phyloP scores from a whole-genome alignment of 1,140 invertebrate genomes.

The Drosophila sproati region DNA sequence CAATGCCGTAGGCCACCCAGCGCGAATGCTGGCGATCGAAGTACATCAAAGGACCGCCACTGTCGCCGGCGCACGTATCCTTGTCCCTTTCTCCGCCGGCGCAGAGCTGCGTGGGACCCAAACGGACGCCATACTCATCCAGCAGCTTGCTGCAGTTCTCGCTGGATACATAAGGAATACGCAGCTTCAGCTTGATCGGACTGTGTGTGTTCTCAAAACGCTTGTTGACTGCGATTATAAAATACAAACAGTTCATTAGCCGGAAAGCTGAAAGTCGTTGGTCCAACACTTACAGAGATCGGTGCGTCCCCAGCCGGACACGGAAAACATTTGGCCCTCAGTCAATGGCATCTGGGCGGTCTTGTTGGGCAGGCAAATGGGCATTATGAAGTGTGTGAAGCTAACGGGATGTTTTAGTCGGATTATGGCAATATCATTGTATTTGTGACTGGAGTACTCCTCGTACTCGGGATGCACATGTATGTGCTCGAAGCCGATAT shows the following conservation, averaged over 20 bases:
- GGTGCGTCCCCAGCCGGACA: conserved; percentile 94
- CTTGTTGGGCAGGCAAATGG: conserved; percentile 90
- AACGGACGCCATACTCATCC: conserved; percentile 78
- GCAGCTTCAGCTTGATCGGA: conserved; percentile 81
- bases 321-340: conserved; percentile 86
- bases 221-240: conserved; percentile 67
- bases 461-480: conserved; percentile 84
- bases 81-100: conserved; percentile 88
- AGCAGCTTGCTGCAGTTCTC: conserved; percentile 76
- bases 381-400: conserved; percentile 90
- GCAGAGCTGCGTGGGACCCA: conserved; percentile 87
- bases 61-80: conserved; percentile 89
- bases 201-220: conserved; percentile 81
- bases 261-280: neutral
- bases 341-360: conserved; percentile 84
- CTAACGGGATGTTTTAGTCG: conserved; percentile 90
- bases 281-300: conserved; percentile 85
- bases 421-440: conserved; percentile 91
- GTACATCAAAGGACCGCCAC: conserved; percentile 86
- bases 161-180: conserved; percentile 71
- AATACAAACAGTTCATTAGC: neutral
- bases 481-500: conserved; percentile 81
- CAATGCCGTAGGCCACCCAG: conserved; percentile 86
- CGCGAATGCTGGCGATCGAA: conserved; percentile 72
- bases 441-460: conserved; percentile 68